Conservation (phyloP, 2,888 invertebrate genomes). For the Cataglyphis rosenhaueri region DNA sequence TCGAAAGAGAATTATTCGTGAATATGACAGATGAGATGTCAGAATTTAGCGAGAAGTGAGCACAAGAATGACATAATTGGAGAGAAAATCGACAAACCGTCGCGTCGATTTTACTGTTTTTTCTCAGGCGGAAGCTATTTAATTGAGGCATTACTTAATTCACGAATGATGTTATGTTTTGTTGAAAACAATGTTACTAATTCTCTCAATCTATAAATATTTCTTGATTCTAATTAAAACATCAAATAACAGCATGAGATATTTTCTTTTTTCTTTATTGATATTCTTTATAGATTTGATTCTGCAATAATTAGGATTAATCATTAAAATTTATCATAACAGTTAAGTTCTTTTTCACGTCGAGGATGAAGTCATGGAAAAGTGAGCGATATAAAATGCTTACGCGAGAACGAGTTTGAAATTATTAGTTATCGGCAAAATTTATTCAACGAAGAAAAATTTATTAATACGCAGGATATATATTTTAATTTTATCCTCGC, state of each 20-base stretch:
- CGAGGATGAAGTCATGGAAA: not conserved
- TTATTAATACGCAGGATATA: slow-evolving; percentile 44
- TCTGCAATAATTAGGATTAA: not conserved
- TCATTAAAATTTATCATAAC: not conserved
- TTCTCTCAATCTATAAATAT: slow-evolving; percentile 47
- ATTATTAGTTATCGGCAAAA: slow-evolving; percentile 29
- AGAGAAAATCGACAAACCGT: slow-evolving; percentile 20
- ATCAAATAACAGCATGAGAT: not conserved
- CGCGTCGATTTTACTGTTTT: slow-evolving; percentile 20
- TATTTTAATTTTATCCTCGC: slow-evolving; percentile 38
- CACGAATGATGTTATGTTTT: slow-evolving; percentile 53
- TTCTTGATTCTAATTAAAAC: slow-evolving; percentile 26
- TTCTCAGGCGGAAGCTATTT: not conserved
- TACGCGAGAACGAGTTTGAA: slow-evolving; percentile 15
- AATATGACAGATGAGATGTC: slow-evolving; percentile 56
- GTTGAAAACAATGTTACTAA: slow-evolving; percentile 55
- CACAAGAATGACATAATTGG: slow-evolving; percentile 56
- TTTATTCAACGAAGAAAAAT: slow-evolving; percentile 27
- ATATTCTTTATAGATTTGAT: not conserved
- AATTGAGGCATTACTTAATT: slow-evolving; percentile 57
- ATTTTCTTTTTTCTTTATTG: not conserved
- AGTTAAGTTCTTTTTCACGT: not conserved
- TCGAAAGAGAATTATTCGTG: slow-evolving; percentile 51
- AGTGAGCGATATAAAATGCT: not conserved
- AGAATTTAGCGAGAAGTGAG: slow-evolving; percentile 36